Base-by-base conservation (phyloP, 2,113 vertebrate genomes). In the Siniperca chuatsi region DNA sequence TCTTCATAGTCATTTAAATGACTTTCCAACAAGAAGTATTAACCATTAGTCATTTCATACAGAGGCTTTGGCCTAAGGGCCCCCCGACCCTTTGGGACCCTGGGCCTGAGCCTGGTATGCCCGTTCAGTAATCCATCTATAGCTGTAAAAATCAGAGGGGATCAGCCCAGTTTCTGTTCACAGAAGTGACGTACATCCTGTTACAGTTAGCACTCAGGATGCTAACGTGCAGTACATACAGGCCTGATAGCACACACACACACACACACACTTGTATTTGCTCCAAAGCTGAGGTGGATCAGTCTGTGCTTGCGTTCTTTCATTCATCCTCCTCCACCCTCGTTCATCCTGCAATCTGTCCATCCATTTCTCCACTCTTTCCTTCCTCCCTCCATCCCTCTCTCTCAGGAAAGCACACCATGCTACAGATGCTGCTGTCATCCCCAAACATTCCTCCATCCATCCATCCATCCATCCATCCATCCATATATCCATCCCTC, bases 361-460 rank as follows among this genome's bases (percentile, higher is more conserved):
- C 86, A 83, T 79, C 83, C 72, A 0, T 10, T 18, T 35, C 66
- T 65, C 16, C 64, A 35, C 29, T 52, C 74, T 21, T 29, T 40
- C 71, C 29, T 35, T 54, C 52, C 60, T 64, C 21, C 37, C 52
- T 52, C 65, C 42, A 70, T 48, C 68, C n/a, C 52, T 69, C 69
- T 21, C 75, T 76, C 62, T 76, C 62, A 67, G 75, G 67, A 71
- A 75, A 67, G 50, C 77, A 52, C 85, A 75, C 4, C 89, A 87
- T 70, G 79, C 90, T 89, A 85, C 91, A 90, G 89, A 89, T 92
- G 92, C 90, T 91, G 73, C 90, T 93, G 90, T 87, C 89, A 91
- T 78, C 77, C 33, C 4, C 81, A 80, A 70, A 79, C 89, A 87
- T 91, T 84, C 88, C 82, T 88, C 89, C 81, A 83, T 35, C 84